Base-by-base conservation (phyloP, 2,113 vertebrate genomes). In the Melanocharis versteri region DNA sequence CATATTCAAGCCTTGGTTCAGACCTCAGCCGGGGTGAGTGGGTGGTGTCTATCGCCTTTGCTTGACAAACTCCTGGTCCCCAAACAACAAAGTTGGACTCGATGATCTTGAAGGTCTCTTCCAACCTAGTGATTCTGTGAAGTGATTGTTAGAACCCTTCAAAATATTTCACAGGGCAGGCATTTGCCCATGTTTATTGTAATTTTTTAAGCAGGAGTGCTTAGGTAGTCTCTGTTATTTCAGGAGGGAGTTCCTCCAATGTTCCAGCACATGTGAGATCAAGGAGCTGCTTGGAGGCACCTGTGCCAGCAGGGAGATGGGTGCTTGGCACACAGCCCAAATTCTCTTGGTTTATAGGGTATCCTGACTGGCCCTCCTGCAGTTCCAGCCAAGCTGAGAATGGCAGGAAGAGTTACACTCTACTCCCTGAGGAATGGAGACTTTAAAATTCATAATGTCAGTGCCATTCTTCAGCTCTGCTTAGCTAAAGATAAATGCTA, bases 271-370 rank as follows among this genome's bases (percentile, higher is more conserved):
- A 0, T 3, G 28, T n/a, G 48, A 35, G 44, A n/a, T 2, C 0
- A 0, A 37, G 50, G 15, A 50, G 47, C 60, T 78, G 60, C 3
- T 3, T 16, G 26, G 39, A 71, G 44, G 28, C n/a, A 61, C 47
- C 39, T 35, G 26, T 1, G 1, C 47, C 4, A 6, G 35, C 3
- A 8, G 28, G 48, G 39, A 50, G 19, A 33, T 53, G 0, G 0
- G 20, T 40, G 44, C 10, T 72, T 2, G 4, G 40, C 2, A 15
- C 48, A 48, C 37, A 90, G 33, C 17, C 57, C 18, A 19, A 33
- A 40, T 44, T 85, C 17, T 40, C 26, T 39, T 66, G 26, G 28
- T 70, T 93, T 24, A 8, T 7, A 28, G n/a, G 42, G 14, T 20
- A 73, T 61, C 60, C 60, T 51, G 47, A 50, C 51, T 7, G 17